Evolutionary conservation across 2,797 vertebrate species (phyloP).

Genomic region (Chaetodon trifasciatus): DNA sequence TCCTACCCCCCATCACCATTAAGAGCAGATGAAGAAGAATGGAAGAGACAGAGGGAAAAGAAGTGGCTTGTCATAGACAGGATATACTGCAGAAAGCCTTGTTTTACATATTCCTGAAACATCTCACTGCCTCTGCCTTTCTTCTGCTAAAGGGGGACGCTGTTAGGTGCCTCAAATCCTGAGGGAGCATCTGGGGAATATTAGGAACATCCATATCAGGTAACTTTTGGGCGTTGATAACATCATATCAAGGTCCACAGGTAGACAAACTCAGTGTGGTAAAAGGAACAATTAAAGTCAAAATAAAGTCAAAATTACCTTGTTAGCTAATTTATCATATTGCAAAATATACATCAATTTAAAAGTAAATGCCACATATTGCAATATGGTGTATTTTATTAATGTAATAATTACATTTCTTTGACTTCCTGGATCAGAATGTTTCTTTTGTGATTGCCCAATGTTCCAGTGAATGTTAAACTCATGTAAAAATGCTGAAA

Average conservation of each 20-base stretch:
- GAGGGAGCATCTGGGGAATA: constrained; percentile 36
- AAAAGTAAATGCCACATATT: background rate
- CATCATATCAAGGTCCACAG: constrained; percentile 31
- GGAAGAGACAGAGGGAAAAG: constrained; percentile 39
- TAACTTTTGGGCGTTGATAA: constrained; percentile 47
- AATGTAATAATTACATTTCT: background rate
- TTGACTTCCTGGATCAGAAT: background rate
- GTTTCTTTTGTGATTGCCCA: background rate
- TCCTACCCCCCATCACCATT: constrained; percentile 64
- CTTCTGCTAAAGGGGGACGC: constrained; percentile 47
- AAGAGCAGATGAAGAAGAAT: constrained; percentile 61
- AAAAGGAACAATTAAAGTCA: background rate
- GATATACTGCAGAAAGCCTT: constrained; percentile 47
- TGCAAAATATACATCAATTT: background rate
- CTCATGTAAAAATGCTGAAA: background rate
- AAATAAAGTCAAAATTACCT: background rate
- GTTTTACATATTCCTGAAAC: constrained; percentile 74
- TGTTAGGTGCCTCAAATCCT: constrained; percentile 47
- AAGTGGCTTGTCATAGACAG: constrained; percentile 59
- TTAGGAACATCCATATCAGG: constrained; percentile 51
- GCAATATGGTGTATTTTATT: background rate
- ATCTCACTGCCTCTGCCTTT: constrained; percentile 50
- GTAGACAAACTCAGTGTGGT: background rate
- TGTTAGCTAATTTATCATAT: background rate
- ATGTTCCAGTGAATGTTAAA: background rate